Evolutionary conservation across 2,888 invertebrate genomes (phyloP).

Genomic region (Lamproptera curius): DNA sequence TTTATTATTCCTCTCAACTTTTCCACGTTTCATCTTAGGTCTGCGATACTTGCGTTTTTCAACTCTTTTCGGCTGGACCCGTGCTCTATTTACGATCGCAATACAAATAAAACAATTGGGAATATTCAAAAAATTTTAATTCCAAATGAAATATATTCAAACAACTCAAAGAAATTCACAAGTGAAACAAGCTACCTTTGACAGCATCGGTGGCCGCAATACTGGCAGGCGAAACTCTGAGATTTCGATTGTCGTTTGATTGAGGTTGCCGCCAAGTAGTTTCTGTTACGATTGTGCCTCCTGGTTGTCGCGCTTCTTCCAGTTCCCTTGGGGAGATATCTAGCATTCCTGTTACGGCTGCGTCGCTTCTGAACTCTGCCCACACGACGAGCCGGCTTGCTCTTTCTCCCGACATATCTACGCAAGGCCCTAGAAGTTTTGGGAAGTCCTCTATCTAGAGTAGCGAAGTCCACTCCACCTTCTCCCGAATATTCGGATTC

Average conservation of each 20-base stretch:
- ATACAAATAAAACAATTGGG: conserved; percentile 5
- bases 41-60: not conserved
- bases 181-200: conserved; percentile 48
- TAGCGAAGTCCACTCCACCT: conserved; percentile 34
- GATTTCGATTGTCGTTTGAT: conserved; percentile 35
- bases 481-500: conserved; percentile 32
- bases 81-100: conserved; percentile 4
- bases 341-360: conserved; percentile 23
- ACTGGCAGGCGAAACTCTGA: conserved; percentile 24
- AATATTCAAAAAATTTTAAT: not conserved
- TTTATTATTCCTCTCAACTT: not conserved
- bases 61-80: not conserved
- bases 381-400: conserved; percentile 24
- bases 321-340: conserved; percentile 31
- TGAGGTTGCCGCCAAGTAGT: conserved; percentile 38
- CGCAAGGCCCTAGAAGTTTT: conserved; percentile 20
- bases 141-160: conserved; percentile 21
- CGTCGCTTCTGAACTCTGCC: conserved; percentile 41
- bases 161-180: conserved; percentile 24
- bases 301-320: conserved; percentile 25
- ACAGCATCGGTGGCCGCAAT: conserved; percentile 53
- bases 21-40: not conserved
- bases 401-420: conserved; percentile 28
- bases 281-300: conserved; percentile 28
- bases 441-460: conserved; percentile 25